phyloP scores from a whole-genome alignment of 2,888 invertebrate species.

The Netelia virgata region DNA sequence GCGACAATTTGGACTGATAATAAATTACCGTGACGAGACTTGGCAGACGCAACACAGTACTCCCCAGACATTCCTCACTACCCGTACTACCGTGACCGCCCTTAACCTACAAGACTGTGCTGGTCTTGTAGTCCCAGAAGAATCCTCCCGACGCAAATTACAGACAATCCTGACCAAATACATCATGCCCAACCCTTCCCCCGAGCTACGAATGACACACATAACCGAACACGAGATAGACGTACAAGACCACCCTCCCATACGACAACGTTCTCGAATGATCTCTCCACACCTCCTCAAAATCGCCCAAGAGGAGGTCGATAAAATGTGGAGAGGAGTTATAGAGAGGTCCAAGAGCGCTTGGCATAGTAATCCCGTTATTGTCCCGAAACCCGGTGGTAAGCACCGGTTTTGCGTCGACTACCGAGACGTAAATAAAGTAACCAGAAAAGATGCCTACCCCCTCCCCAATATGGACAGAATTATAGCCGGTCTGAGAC shows the following conservation, averaged over 20 bases:
- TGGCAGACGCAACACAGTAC: no score
- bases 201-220: neutral
- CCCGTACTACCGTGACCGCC: neutral
- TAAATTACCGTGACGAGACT: neutral
- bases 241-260: neutral
- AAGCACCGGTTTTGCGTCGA: no score
- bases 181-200: no score
- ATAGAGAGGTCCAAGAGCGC: neutral
- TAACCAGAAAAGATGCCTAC: neutral
- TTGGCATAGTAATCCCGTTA: neutral
- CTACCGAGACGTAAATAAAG: no score
- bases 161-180: no score
- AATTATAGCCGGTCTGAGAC: constrained; percentile 26
- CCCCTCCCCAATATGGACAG: constrained; percentile 8
- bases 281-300: neutral
- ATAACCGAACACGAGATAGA: neutral
- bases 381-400: no score
- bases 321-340: constrained; percentile 1
- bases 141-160: neutral
- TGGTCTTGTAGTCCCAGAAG: neutral
- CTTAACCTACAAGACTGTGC: no score
- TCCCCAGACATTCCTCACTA: neutral
- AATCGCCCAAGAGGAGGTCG: constrained; percentile 3
- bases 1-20: no score
- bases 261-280: no score